Base-by-base conservation (phyloP, 2,113 vertebrate species). In the Fukomys damarensis region DNA sequence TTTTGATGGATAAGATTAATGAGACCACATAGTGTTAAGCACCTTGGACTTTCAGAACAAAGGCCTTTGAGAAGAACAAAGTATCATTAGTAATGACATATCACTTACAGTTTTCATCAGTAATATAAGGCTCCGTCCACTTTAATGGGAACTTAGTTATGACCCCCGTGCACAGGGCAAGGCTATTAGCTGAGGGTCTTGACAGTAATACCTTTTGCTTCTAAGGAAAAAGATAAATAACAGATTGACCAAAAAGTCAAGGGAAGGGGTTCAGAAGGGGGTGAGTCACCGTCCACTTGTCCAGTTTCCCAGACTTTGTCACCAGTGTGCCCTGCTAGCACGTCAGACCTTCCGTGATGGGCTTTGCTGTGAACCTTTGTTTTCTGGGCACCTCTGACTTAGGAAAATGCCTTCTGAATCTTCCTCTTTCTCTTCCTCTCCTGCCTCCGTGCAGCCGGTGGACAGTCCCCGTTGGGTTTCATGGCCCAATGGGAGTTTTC, bases 51-150 rank as follows among this genome's bases (percentile, higher is more conserved):
- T 91, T 46, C 38, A 91, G 94, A 97, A 94, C 91, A 97, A 97
- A 96, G 91, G 28, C 49, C 91, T 93, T 95, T 95, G 91, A 86
- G 95, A 95, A 95, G 91, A 97, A 97, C 88, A 91, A 93, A 94
- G 76, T 70, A 94, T 91, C 89, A 16, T 93, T 96, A 95, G 93
- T 95, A 96, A 95, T 94, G 93, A 93, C 80, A 94, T 24, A 90
- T 93, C 93, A 94, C 89, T 96, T 96, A 79, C 70, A 91, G 82
- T 97, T 97, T 96, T 95, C 97, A 97, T 88, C 86, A 13, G 88
- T 65, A 74, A 96, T 91, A 77, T 89, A 86, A 91, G 52, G 68
- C 70, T 97, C 83, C 86, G 76, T 82, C 74, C 91, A 93, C 74
- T 96, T 93, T 92, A 92, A 94, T 72, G 83, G 85, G 95, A 91